Evolutionary conservation across 2,797 vertebrate species (phyloP).

Genomic region (Fistularia tabacaria): DNA sequence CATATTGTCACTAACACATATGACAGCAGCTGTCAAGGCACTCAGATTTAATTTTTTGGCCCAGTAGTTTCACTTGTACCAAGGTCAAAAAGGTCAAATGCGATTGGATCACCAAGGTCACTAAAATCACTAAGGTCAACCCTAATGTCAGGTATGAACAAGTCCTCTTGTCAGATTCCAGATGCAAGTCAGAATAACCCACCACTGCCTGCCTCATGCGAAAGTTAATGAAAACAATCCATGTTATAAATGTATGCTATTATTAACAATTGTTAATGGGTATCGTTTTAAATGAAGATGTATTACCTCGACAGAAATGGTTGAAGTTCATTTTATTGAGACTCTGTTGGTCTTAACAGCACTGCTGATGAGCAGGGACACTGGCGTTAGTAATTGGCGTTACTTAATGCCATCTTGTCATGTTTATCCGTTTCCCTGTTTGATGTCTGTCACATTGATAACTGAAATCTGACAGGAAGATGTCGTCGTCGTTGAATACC

Average conservation of each 20-base stretch:
- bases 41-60: too few relatives aligned
- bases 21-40: too few relatives aligned
- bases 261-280: slow-evolving; percentile 57
- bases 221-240: slow-evolving; percentile 4
- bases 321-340: slow-evolving; percentile 55
- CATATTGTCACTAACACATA: too few relatives aligned
- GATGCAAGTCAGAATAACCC: not conserved
- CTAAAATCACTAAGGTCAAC: too few relatives aligned
- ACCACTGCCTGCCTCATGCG: slow-evolving; percentile 1
- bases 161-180: too few relatives aligned
- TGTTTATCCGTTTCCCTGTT: slow-evolving; percentile 50
- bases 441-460: slow-evolving; percentile 59
- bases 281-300: slow-evolving; percentile 70
- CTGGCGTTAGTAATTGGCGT: slow-evolving; percentile 46
- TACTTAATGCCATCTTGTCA: slow-evolving; percentile 36
- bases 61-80: too few relatives aligned
- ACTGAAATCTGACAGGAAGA: slow-evolving; percentile 63
- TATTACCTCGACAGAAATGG: slow-evolving; percentile 57
- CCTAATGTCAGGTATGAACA: too few relatives aligned
- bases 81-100: too few relatives aligned
- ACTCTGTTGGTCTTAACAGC: slow-evolving; percentile 66
- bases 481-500: slow-evolving; percentile 56
- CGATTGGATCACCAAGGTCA: too few relatives aligned
- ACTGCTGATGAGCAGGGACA: slow-evolving; percentile 56
- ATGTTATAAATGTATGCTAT: slow-evolving; percentile 62